phyloP scores from a whole-genome alignment of 2,113 vertebrate genomes.

The Gulo gulo region DNA sequence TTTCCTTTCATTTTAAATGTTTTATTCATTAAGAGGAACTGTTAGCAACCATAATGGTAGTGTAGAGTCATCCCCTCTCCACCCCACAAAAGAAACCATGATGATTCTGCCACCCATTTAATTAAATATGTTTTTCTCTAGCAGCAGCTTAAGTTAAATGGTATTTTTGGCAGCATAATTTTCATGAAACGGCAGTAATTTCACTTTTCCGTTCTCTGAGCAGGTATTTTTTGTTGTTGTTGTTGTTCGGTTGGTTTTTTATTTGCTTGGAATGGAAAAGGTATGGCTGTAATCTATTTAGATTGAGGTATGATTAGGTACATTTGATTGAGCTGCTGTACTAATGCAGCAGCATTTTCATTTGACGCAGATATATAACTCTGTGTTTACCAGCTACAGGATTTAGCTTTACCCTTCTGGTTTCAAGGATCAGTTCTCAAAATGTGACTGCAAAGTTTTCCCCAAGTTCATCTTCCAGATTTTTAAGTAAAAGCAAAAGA shows the following conservation, averaged over 20 bases:
- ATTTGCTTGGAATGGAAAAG: background rate
- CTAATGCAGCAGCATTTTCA: slow-evolving; percentile 12
- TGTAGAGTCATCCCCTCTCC: background rate
- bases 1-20: background rate
- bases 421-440: slow-evolving; percentile 41
- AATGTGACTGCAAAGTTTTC: background rate
- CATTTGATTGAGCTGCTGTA: slow-evolving; percentile 52
- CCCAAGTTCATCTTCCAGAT: background rate
- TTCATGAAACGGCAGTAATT: slow-evolving; percentile 18
- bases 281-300: slow-evolving; percentile 29
- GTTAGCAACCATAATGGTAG: background rate
- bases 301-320: slow-evolving; percentile 36
- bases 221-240: background rate
- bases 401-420: background rate
- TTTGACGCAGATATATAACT: background rate
- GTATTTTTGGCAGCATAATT: slow-evolving; percentile 42
- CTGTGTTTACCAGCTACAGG: slow-evolving; percentile 37
- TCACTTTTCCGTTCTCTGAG: slow-evolving; percentile 12
- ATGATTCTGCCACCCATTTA: slow-evolving; percentile 25
- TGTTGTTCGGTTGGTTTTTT: background rate
- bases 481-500: slow-evolving; percentile 15
- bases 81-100: background rate
- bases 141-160: slow-evolving; percentile 44
- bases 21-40: slow-evolving; percentile 17
- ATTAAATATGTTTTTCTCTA: slow-evolving; percentile 32